Base-by-base conservation (phyloP, 53 echinoderm and acorn worm genomes). In the Arbacia lixula region DNA sequence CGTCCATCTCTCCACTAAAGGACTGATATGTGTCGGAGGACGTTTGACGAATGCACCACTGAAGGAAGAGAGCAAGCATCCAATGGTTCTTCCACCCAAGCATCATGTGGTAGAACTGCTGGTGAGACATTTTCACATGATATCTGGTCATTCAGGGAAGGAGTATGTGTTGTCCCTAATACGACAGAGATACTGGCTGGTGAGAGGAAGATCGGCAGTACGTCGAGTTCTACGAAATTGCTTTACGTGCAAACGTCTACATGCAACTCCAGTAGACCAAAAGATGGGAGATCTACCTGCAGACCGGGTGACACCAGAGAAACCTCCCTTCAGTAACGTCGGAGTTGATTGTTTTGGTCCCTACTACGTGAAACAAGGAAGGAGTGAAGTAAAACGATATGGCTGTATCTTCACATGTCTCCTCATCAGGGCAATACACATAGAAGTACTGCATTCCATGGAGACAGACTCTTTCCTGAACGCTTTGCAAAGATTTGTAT, bases 311-410 rank as follows among this genome's bases (percentile, higher is more conserved):
- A 80, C 79, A 12, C 79, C 87, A 42, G 68, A 87, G 19, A 68
- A 87, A 53, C 52, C 87, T 33, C 87, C 80, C 28, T 87, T 87
- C 41, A 87, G 27, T 34, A 29, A 68, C 12, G 80, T 80, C 1
- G 87, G 86, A 65, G 57, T 87, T 3, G 87, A 87, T 50, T 87
- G 78, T 52, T 88, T 88, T 50, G 88, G 83, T 6, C 88, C 88
- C 36, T 83, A 58, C 52, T 33, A 58, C 60, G 88, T 83, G 24
- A 88, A 81, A 43, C 56, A 60, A 64, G 87, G 87, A 29, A 54
- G 87, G 68, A 56, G 64, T 57, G 35, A 54, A 38, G 82, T 57
- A 12, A 87, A 87, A 83, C 60, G 87, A 68, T 82, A 82, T 60
- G 68, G 87, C 1, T 82, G 82, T 68, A 30, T 87, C 54, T 87